Evolutionary conservation across 2,888 invertebrate species (phyloP).

Genomic region (Sesia bembeciformis): DNA sequence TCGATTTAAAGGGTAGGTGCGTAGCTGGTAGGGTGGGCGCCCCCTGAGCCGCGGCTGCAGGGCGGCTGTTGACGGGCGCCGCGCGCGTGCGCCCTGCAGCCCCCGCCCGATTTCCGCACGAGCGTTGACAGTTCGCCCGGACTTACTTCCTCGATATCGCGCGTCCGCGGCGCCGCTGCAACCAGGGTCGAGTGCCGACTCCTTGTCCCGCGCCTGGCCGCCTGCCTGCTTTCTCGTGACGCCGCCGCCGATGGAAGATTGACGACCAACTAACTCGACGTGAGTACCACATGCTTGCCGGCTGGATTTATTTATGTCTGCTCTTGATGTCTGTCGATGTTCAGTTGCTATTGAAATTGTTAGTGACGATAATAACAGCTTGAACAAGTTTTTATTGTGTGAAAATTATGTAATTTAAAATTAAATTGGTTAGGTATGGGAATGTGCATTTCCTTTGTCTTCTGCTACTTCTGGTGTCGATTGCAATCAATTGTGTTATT

Average conservation of each 20-base stretch:
- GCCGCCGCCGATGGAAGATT: slow-evolving; percentile 48
- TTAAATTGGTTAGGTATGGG: neutral
- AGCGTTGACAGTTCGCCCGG: slow-evolving; percentile 77
- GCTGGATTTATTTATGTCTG: neutral
- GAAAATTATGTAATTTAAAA: no score
- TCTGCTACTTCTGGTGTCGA: neutral
- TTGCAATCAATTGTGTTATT: neutral
- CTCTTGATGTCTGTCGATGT: neutral
- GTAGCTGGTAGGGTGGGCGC: slow-evolving; percentile 18
- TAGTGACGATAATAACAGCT: no score
- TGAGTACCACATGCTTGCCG: slow-evolving; percentile 25
- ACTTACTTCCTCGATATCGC: slow-evolving; percentile 70
- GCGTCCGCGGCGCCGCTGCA: slow-evolving; percentile 59
- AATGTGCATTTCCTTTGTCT: slow-evolving; percentile 16
- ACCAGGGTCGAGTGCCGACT: slow-evolving; percentile 5
- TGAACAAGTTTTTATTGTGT: no score
- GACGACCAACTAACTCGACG: slow-evolving; percentile 35
- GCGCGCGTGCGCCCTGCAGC: slow-evolving; percentile 63
- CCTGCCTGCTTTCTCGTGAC: slow-evolving; percentile 15
- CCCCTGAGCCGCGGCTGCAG: slow-evolving; percentile 45
- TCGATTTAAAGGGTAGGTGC: slow-evolving; percentile 69
- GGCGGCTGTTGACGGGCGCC: slow-evolving; percentile 74
- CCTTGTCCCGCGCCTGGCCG: slow-evolving; percentile 20
- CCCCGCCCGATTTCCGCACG: slow-evolving; percentile 75
- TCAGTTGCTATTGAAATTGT: neutral